Conservation (phyloP, 2,113 vertebrate genomes). For the Calidris pugnax region DNA sequence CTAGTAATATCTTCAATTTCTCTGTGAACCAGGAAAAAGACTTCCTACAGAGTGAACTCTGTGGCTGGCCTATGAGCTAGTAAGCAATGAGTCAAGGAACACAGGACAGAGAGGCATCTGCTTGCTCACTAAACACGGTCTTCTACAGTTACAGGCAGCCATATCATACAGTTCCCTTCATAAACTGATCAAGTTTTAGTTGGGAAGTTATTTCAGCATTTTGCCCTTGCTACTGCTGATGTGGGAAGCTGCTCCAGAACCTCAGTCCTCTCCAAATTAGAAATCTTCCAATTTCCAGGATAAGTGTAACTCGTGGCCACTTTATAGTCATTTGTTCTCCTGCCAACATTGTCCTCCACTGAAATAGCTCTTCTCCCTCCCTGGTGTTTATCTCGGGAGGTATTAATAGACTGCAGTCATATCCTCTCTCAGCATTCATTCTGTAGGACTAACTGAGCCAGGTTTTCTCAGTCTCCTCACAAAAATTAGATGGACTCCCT, state of each 20-base stretch:
- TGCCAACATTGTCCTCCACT: slow-evolving; percentile 33
- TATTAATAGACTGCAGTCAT: slow-evolving; percentile 54
- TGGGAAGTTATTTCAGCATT: not conserved
- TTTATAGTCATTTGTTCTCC: slow-evolving; percentile 2
- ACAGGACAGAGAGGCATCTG: not conserved
- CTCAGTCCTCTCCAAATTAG: not conserved
- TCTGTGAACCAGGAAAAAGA: not conserved
- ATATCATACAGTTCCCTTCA: not conserved
- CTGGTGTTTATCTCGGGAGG: slow-evolving; percentile 27
- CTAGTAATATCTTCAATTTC: not conserved
- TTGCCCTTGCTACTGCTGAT: not conserved
- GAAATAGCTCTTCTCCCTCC: slow-evolving; percentile 21
- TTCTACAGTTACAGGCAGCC: not conserved
- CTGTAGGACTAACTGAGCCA: not conserved
- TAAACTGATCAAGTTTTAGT: not conserved
- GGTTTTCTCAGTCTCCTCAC: not conserved
- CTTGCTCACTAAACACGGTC: accelerated
- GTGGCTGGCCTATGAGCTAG: not conserved
- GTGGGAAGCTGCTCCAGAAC: not conserved
- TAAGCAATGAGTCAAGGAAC: not conserved
- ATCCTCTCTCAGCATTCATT: not conserved
- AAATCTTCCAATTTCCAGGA: not conserved
- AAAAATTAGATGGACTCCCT: not conserved
- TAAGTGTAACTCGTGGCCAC: not conserved
- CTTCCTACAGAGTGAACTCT: not conserved